Conservation (phyloP, 1,140 invertebrate genomes). For the Solen grandis region DNA sequence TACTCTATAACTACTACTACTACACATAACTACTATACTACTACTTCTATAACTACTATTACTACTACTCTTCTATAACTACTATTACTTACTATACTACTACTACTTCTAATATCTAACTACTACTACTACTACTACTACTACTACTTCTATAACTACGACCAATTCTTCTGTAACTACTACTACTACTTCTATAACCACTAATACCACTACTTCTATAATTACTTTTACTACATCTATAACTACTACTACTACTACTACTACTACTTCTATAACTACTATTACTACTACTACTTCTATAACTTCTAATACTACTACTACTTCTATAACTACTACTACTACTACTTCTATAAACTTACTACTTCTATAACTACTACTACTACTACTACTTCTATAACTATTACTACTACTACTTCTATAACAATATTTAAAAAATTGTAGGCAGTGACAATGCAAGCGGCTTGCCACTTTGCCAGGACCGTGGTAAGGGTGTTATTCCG, state of each 20-base stretch:
- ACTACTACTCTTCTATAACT: conserved; percentile 1
- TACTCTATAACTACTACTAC: not conserved
- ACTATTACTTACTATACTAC: not conserved
- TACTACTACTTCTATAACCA: not conserved
- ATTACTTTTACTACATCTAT: conserved; percentile 7
- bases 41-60: conserved; percentile 12
- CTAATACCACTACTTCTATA: conserved; percentile 7
- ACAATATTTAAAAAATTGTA: no score
- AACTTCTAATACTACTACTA: not conserved
- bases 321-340: not conserved
- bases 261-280: conserved; percentile 11
- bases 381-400: conserved; percentile 32
- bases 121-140: conserved; percentile 31
- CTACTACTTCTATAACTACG: conserved; percentile 14
- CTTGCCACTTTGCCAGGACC: no score
- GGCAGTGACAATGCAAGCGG: no score
- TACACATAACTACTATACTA: not conserved
- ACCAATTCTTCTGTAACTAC: conserved; percentile 4
- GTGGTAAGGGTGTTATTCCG: no score
- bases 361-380: conserved; percentile 9
- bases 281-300: conserved; percentile 21
- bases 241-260: not conserved
- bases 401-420: conserved; percentile 3
- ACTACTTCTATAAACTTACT: not conserved
- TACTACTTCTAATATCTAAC: conserved; percentile 21